These are phyloP conservation scores for Ochotona curzoniae DNA, from an alignment of 2,113 vertebrate species.

Conservation along the genomic window DNA sequence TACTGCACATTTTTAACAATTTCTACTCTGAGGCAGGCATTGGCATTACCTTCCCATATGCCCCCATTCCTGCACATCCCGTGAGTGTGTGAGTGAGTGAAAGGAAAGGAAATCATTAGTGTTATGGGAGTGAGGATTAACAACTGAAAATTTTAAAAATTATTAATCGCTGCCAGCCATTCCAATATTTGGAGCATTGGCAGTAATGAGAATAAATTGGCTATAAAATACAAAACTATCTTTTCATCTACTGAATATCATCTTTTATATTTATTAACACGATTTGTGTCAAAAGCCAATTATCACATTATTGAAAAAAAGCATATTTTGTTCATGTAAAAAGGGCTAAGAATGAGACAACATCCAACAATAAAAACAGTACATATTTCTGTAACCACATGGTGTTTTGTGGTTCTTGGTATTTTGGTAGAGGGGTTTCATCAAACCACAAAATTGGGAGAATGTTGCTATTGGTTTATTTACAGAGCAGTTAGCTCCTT, in stretches of 20 bases:
- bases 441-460: background rate
- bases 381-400: background rate
- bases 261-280: conserved; percentile 73
- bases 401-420: background rate
- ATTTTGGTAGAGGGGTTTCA: background rate
- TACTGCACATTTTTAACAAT: background rate
- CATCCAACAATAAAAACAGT: background rate
- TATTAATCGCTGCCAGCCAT: background rate
- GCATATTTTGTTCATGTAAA: background rate
- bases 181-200: background rate
- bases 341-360: background rate
- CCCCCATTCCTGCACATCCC: background rate
- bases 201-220: conserved; percentile 27
- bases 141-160: too few relatives aligned
- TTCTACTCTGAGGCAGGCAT: background rate
- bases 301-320: conserved; percentile 35
- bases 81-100: background rate
- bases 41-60: background rate
- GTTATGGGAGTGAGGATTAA: background rate
- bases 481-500: background rate
- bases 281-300: conserved; percentile 67
- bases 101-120: background rate
- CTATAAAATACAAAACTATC: conserved; percentile 11
- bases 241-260: conserved; percentile 55
- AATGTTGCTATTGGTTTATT: background rate